phyloP scores from a whole-genome alignment of 2,797 vertebrate genomes.

The Eurystomus glaucurus region DNA sequence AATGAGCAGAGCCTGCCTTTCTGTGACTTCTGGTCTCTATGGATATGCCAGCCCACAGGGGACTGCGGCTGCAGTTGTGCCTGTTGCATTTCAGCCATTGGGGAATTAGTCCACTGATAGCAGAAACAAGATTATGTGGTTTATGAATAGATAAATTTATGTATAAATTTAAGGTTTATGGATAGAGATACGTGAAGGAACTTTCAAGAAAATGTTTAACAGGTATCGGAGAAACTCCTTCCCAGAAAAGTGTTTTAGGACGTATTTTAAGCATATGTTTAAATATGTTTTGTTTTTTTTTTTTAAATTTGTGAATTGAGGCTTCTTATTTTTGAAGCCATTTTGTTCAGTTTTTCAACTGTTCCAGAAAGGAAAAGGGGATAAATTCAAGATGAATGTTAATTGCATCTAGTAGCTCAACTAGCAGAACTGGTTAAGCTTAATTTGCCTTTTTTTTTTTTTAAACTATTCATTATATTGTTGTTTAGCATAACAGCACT shows the following conservation, averaged over 20 bases:
- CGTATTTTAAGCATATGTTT: neutral
- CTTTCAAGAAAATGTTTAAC: neutral
- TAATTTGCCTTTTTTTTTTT: neutral
- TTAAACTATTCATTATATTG: neutral
- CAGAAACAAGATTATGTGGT: neutral
- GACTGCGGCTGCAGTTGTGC: neutral
- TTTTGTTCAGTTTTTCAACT: neutral
- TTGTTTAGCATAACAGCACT: constrained; percentile 48
- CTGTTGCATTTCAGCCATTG: neutral
- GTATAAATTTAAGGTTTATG: neutral
- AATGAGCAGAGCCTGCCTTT: neutral
- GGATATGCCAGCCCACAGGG: neutral
- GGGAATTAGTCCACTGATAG: neutral
- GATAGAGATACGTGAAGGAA: neutral
- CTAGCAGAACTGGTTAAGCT: constrained; percentile 61
- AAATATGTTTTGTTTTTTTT: neutral
- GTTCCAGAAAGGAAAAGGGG: neutral
- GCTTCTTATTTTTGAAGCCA: neutral
- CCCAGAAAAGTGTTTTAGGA: neutral
- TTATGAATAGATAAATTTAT: neutral
- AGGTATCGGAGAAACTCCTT: neutral
- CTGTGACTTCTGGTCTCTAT: fast-evolving
- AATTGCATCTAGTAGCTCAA: neutral
- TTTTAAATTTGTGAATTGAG: neutral
- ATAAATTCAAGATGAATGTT: neutral